Base-by-base conservation (phyloP, 2,888 invertebrate genomes). In the Timema cristinae region DNA sequence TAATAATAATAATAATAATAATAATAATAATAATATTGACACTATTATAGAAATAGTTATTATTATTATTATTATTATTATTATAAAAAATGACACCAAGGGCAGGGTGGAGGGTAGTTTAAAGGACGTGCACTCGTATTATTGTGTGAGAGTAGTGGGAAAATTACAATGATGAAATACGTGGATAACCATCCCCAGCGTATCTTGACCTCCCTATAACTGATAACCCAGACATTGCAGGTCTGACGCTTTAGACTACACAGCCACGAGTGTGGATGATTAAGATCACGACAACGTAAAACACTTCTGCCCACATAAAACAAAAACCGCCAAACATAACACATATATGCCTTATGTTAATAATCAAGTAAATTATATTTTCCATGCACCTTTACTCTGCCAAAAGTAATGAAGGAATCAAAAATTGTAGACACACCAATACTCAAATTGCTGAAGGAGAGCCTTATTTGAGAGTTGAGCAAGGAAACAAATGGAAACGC, bases 401-500 rank as follows among this genome's bases (percentile, higher is more conserved):
- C 51, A 72, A 75, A 71, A 51, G 74, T 66, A 50, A 75, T 50
- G 52, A 51, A 77, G 74, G 80, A 78, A 67, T 80, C 80, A 70
- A 78, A 75, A 49, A 81, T 77, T 76, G 79, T 79, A 77, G 77
- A 75, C 76, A 80, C 76, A 16, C 80, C 80, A 75, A 79, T 76
- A 79, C 80, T 79, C 70, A 80, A 76, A 73, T 79, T 77, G 74
- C 77, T 79, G 70, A 81, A 79, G 68, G 78, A 77, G 67, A 78
- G 78, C 32, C 82, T 79, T 73, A 81, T 77, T 77, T 81, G 81
- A 69, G 80, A 76, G 78, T 78, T 80, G 73, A 82, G 76, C 69
- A 82, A 76, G 69, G 81, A 77, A 74, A 81, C 77, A 69, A 82
- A 76, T 69, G 82, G 81, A 77, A 81, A 82, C 16, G 80, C 82